phyloP scores from a whole-genome alignment of 2,113 vertebrate genomes.

The Desmodus rotundus region DNA sequence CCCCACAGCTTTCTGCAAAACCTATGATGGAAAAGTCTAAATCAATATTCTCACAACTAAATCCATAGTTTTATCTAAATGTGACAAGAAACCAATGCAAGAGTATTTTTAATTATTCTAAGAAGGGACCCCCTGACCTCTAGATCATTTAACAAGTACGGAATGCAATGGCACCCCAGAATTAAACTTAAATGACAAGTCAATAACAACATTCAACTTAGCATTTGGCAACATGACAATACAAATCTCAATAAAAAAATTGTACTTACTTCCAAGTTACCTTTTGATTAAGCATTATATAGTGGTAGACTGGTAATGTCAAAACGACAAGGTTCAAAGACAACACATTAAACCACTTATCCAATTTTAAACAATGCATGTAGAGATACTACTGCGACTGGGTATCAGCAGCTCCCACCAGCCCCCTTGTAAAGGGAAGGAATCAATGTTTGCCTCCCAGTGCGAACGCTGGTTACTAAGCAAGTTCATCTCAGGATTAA shows the following conservation, averaged over 20 bases:
- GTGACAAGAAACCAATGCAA: not conserved
- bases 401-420: conserved; percentile 24
- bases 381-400: not conserved
- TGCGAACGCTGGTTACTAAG: not conserved
- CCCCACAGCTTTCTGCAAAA: conserved; percentile 5
- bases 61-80: not conserved
- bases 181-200: conserved; percentile 39
- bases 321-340: not conserved
- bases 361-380: conserved; percentile 37
- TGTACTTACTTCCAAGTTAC: conserved; percentile 34
- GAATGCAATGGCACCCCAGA: conserved; percentile 29
- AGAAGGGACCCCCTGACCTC: not conserved
- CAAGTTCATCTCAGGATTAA: conserved; percentile 38
- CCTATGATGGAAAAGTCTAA: not conserved
- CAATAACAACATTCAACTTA: conserved; percentile 43
- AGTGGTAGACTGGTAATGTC: not conserved
- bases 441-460: not conserved
- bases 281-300: conserved; percentile 48
- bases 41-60: not conserved
- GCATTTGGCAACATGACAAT: conserved; percentile 35
- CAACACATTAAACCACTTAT: not conserved
- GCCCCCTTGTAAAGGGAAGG: conserved; percentile 47
- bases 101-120: conserved; percentile 30
- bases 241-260: conserved; percentile 61
- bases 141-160: not conserved